These are phyloP conservation scores for Caloenas nicobarica DNA, from an alignment of 2,113 vertebrate species.

Conservation along the genomic window DNA sequence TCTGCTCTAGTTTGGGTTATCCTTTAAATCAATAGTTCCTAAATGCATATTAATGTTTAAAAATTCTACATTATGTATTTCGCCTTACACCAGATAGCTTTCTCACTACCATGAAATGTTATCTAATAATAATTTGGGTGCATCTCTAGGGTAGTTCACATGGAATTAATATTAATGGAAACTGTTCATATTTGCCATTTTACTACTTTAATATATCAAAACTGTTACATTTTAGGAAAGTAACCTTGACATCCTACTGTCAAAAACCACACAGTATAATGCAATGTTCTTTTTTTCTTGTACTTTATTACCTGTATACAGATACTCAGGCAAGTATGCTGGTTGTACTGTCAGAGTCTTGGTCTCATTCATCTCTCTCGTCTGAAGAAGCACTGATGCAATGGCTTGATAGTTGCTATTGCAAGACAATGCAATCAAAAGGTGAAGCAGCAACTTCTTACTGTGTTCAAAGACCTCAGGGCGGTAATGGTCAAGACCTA, in stretches of 20 bases:
- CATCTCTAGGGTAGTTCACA: not conserved
- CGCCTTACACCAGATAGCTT: not conserved
- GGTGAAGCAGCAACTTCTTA: constrained; percentile 93
- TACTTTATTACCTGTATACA: constrained; percentile 85
- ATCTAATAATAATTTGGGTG: not conserved
- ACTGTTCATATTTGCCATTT: not conserved
- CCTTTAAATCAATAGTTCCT: not conserved
- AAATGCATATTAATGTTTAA: not conserved
- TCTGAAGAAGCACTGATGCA: constrained; percentile 93
- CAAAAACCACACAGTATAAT: not conserved
- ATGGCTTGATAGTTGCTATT: constrained; percentile 94
- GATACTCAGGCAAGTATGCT: constrained; percentile 88
- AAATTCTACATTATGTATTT: not conserved
- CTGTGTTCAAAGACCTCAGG: constrained; percentile 98
- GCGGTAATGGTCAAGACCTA: constrained; percentile 97
- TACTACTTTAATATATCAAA: not conserved
- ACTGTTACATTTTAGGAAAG: not conserved
- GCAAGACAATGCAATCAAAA: constrained; percentile 93
- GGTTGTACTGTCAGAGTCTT: constrained; percentile 94
- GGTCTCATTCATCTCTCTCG: constrained; percentile 90
- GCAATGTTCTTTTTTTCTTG: not conserved
- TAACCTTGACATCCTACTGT: not conserved
- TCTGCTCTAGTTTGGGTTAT: not conserved
- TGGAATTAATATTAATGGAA: not conserved
- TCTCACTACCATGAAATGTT: not conserved